Conservation (phyloP, 2,113 vertebrate species). For the Nesoenas mayeri region DNA sequence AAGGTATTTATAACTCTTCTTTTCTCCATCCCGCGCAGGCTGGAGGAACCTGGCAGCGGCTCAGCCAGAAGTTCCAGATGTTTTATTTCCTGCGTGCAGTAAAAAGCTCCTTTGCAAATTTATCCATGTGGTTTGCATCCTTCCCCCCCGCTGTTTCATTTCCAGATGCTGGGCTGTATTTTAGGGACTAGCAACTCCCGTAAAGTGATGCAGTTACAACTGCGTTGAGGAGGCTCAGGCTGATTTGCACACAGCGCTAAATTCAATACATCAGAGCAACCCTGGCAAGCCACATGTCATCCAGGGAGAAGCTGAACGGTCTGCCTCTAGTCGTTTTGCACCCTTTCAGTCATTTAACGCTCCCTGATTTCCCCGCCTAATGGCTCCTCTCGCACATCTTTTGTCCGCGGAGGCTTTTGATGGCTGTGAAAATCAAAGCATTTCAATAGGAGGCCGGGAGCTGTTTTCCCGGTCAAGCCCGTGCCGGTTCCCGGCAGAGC, state of each 20-base stretch:
- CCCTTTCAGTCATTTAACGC: fast-evolving
- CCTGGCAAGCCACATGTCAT: fast-evolving
- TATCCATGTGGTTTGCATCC: fast-evolving
- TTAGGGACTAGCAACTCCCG: fast-evolving
- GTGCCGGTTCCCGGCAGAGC: neutral
- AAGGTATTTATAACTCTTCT: no score
- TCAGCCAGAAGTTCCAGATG: fast-evolving
- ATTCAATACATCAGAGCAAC: fast-evolving
- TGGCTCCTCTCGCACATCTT: neutral
- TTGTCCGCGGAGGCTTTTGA: neutral
- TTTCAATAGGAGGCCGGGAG: neutral
- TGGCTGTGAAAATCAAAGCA: neutral
- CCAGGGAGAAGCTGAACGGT: no score
- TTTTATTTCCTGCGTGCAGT: fast-evolving
- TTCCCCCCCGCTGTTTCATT: fast-evolving
- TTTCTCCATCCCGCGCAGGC: no score
- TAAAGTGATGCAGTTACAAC: neutral
- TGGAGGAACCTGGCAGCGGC: no score
- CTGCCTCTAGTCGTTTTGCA: neutral
- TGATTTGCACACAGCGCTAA: neutral
- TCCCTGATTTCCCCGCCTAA: neutral
- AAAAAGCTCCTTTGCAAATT: no score
- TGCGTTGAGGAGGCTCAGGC: fast-evolving
- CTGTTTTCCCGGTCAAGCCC: neutral
- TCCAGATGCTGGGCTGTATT: neutral